Base-by-base conservation (phyloP, 2,113 vertebrate species). In the Dryoscopus gambensis region DNA sequence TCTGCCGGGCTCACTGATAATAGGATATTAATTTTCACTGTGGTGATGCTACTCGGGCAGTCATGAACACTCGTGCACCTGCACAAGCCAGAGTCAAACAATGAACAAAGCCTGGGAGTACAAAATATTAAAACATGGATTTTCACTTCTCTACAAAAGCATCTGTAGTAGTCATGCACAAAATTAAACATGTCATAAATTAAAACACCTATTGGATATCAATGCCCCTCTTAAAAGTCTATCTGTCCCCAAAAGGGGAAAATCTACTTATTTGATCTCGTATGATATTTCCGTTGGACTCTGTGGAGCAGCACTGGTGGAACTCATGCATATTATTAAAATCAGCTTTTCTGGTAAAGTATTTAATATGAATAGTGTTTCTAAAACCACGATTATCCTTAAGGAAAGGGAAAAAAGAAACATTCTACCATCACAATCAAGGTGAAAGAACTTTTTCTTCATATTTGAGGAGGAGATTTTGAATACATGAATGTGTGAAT, bases 401-500 rank as follows among this genome's bases (percentile, higher is more conserved):
- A 80, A 85, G 63, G 13, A 87, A 84, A 68, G 23, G 8, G 3
- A 13, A 30, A 73, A 50, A 50, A 23, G 23, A 42, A 27, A 4
- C 15, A 27, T 63, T 67, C 39, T 59, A 49, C 33, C 30, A 12
- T 63, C 57, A 80, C 24, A 60, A 40, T 56, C 40, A 71, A 75
- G 63, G 77, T 56, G 46, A 95, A 92, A 87, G 24, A 64, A 76
- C 15, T 75, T 94, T 80, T 53, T 81, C 74, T 94, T 87, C 21
- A 1, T 69, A 24, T 79, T 37, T 77, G 68, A 87, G 81, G 53
- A 76, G 69, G 74, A 91, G 65, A 90, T 86, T 84, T 88, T 79
- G 92, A 97, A 96, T 97, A 91, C 65, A 92, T 95, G 89, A 96
- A 96, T 87, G 67, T 93, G 90, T 94, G 95, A 97, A 92, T n/a